Base-by-base conservation (phyloP, 1,140 invertebrate genomes). In the Drosophila prosaltans region DNA sequence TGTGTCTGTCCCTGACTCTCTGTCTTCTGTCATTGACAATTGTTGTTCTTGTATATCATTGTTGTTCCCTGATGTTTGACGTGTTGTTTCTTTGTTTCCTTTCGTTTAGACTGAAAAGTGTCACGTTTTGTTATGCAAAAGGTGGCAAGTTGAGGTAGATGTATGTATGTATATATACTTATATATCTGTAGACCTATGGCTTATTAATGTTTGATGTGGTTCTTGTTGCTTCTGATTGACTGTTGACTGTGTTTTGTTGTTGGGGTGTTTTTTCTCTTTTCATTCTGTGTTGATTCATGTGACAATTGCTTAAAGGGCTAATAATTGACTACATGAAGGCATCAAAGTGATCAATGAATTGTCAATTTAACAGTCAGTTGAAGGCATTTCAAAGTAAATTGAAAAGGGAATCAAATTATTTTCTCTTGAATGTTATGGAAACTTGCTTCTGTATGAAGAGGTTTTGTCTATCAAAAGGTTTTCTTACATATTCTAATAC, bases 171-270 rank as follows among this genome's bases (percentile, higher is more conserved):
- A 60, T 26, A 60, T 8, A 60, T 2, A 60, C 32, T 1, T 36
- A 60, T 40, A 40, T 60, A 24, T 30, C 28, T 21, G 9, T 11
- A 60, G 21, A 51, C 45, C 24, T 51, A 51, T 21, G 45, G 32
- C 61, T 48, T 74, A 74, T 75, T 67, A 67, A 68, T 67, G 71
- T 74, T 75, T 68, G 58, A 74, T 74, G 65, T 67, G 43, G 60
- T 58, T 74, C 48, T 67, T 55, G 61, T 58, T 68, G 72, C 59
- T 54, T 0, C 64, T 62, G 71, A 75, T 68, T 73, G 72, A 75
- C 68, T 73, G 72, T 74, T 73, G 72, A 74, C 70, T 74, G 72
- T 60, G 60, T 48, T 73, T 8, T 51, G 8, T 26, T 51, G 7
- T 21, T 51, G 45, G 4, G 8, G 36, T 16, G 32, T 39, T 39